A percentile compares a stretch with the other conserved stretches of the same genome.
These are phyloP conservation scores for Petaurus breviceps DNA, from an alignment of 2,113 vertebrate species.

Conservation along the genomic window DNA sequence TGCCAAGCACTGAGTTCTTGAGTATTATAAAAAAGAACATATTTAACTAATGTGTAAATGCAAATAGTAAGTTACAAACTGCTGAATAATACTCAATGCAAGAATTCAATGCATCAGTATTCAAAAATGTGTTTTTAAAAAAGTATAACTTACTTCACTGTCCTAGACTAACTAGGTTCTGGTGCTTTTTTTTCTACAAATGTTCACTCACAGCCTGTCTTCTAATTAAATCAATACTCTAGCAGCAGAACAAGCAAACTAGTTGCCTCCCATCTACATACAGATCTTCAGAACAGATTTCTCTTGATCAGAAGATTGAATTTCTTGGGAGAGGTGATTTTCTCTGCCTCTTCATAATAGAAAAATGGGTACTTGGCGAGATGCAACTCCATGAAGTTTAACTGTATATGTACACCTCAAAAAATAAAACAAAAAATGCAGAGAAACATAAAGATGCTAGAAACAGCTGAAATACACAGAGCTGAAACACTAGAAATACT, in stretches of 20 bases:
- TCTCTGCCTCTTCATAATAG: conserved; percentile 79
- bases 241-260: conserved; percentile 77
- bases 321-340: conserved; percentile 79
- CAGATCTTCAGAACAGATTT: conserved; percentile 75
- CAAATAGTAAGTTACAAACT: conserved; percentile 73
- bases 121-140: conserved; percentile 67
- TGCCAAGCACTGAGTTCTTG: conserved; percentile 32
- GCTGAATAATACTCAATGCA: conserved; percentile 65
- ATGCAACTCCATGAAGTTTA: conserved; percentile 79
- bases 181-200: conserved; percentile 74
- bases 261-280: conserved; percentile 72
- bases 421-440: conserved; percentile 81
- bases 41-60: conserved; percentile 55
- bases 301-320: conserved; percentile 77
- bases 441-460: conserved; percentile 77
- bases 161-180: conserved; percentile 77
- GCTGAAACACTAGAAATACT: conserved; percentile 61
- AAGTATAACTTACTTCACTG: conserved; percentile 74
- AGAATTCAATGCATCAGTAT: conserved; percentile 70
- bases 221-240: conserved; percentile 78
- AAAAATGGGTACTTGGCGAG: conserved; percentile 76
- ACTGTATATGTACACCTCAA: conserved; percentile 79
- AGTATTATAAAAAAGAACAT: conserved; percentile 43
- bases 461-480: conserved; percentile 69
- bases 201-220: conserved; percentile 78